Base-by-base conservation (phyloP, 1,140 invertebrate species). In the Drosophila novamexicana region DNA sequence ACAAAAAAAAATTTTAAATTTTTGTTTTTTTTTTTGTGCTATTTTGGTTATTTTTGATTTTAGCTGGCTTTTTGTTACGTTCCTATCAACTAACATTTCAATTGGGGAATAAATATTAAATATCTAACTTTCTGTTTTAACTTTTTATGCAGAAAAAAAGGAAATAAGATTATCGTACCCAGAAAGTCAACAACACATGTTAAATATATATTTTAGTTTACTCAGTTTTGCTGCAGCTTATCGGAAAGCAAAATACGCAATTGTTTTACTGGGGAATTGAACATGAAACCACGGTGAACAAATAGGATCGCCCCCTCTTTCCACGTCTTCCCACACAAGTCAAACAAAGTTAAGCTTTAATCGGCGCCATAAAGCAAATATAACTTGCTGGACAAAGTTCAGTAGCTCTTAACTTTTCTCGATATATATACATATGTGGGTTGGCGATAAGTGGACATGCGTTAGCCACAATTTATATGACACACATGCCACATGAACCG, bases 311-410 rank as follows among this genome's bases (percentile, higher is more conserved):
- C 39, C 4, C 10, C 22, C 22, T 29, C 22, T 29, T 29, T 2
- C 18, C 40, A 16, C 45, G 49, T 22, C 22, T 9, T 18, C 6
- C 7, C 32, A 18, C 44, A 9, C 47, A 42, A 62, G 40, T 54
- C 57, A 73, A 61, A 56, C 50, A 73, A 73, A 44, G 36, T 56
- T 50, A 50, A 62, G 65, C 54, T 66, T 71, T 65, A 64, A 14
- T 49, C 37, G 52, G 4, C 52, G 61, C 14, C 61, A 53, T 44
- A 5, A 57, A 62, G 52, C 62, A 71, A 67, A 61, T 69, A 69
- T 8, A 34, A 39, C 47, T 39, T 54, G 32, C 6, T 39, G 47
- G 40, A n/a, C 50, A 39, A 36, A 65, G 39, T 59, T 59, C 45
- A 45, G 40, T 67, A 14, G 10, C 53, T 66, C 10, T 56, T 68